phyloP scores from a whole-genome alignment of 2,888 invertebrate genomes.

The Machimus rusticus region DNA sequence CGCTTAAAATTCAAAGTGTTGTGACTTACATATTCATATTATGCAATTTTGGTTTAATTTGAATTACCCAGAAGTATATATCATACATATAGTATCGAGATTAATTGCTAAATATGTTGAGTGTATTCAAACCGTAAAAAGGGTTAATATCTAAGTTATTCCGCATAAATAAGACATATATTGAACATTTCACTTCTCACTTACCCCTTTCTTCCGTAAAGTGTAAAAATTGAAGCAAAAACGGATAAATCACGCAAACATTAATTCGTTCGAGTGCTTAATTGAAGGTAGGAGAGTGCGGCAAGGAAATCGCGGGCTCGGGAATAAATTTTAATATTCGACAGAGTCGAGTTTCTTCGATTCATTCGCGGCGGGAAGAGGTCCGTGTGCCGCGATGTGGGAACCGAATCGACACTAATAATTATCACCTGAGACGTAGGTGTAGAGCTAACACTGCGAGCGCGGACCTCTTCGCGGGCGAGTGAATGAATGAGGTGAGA shows the following conservation, averaged over 20 bases:
- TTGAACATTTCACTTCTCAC: neutral
- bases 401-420: slow-evolving; percentile 10
- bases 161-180: too few relatives aligned
- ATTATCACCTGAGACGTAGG: slow-evolving; percentile 18
- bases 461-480: neutral
- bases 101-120: too few relatives aligned
- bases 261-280: neutral
- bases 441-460: neutral
- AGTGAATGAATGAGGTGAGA: neutral
- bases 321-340: neutral
- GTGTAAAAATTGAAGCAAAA: neutral
- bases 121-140: too few relatives aligned
- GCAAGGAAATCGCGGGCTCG: neutral
- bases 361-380: neutral
- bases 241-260: neutral
- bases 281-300: neutral
- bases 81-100: too few relatives aligned
- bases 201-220: neutral
- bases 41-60: too few relatives aligned
- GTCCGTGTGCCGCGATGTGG: neutral
- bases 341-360: neutral
- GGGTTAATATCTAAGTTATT: too few relatives aligned
- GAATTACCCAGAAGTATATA: too few relatives aligned
- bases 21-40: too few relatives aligned
- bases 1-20: too few relatives aligned